Evolutionary conservation across 1,140 invertebrate genomes (phyloP), one percentile per base, ranked within the genome.

Genomic region (Leptestheria dahalacensis): DNA sequence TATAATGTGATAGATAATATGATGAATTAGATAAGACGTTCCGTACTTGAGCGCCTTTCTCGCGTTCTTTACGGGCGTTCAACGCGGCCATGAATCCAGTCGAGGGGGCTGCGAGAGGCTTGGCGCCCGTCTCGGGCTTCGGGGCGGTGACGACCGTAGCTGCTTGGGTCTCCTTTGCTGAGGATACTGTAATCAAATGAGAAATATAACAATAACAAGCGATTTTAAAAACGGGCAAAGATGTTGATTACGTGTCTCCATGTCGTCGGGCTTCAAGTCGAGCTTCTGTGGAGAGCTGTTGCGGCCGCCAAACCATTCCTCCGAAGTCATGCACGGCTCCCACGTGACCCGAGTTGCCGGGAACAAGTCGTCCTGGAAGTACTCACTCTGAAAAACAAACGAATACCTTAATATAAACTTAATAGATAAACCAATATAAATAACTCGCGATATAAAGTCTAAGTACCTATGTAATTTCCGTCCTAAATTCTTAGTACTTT

Each of bases 291-390:
- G 78, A 18, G 75, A 69, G 62, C 78, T 81, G 66, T 84, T 81
- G 46, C 70, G 74, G 53, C 83, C 85, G 29, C 66, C 69, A 63
- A 93, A 83, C 91, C 91, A 95, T 61, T 73, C 69, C 63, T 85
- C 82, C 0, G 72, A 67, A 20, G 77, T 78, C 72, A 89, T 74
- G 47, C 82, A 81, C 49, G 88, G 78, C 70, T 82, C 78, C 91
- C 91, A 93, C 64, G 83, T 86, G 47, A 91, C 82, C 66, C 79
- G 80, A 9, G 91, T 95, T 29, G 88, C 86, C 52, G 92, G 91
- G 70, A 93, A 96, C 20, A 97, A 73, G 76, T 97, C 92, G 71
- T 96, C 91, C 85, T 97, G 92, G 77, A 97, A 96, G 64, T 91
- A 78, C 69, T 94, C 90, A 65, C 81, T 89, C 89, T 93, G 72